phyloP scores from a whole-genome alignment of 2,113 vertebrate species.

The Saimiri boliviensis region DNA sequence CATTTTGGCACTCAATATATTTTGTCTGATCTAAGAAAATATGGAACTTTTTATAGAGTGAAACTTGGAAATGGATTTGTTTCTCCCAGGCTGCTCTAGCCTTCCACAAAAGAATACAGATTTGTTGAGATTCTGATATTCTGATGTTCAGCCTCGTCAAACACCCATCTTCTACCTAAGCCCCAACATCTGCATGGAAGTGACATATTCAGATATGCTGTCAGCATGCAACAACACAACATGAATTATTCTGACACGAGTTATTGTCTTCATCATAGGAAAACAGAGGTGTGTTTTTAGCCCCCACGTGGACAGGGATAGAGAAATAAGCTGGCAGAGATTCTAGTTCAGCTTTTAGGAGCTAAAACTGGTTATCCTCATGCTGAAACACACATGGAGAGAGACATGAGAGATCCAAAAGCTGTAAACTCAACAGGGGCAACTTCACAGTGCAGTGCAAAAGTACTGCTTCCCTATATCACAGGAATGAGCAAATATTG shows the following conservation, averaged over 20 bases:
- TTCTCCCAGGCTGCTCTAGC: constrained; percentile 62
- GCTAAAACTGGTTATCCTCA: not conserved
- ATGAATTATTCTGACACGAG: not conserved
- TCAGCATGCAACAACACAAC: not conserved
- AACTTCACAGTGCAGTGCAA: not conserved
- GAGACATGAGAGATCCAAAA: not conserved
- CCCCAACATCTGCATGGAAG: constrained; percentile 26
- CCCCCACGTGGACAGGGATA: not conserved
- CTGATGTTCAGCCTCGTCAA: not conserved
- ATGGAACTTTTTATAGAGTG: constrained; percentile 67
- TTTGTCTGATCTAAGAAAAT: constrained; percentile 76
- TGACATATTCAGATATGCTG: constrained; percentile 2
- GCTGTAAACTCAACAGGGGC: not conserved
- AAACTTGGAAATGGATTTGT: constrained; percentile 71
- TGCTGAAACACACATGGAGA: not conserved
- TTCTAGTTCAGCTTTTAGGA: not conserved
- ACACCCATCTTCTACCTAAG: constrained; percentile 46
- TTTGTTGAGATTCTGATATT: constrained; percentile 44
- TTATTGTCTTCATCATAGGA: constrained; percentile 13
- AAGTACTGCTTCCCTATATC: not conserved
- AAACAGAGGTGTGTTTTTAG: constrained; percentile 7
- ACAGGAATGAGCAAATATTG: not conserved
- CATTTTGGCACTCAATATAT: constrained; percentile 70
- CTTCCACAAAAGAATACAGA: constrained; percentile 64
- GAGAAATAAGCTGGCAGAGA: not conserved